Percentiles rank a stretch among this genome's conserved stretches.
Evolutionary conservation across 2,888 invertebrate genomes (phyloP).

Genomic region (Steinernema scapterisci): DNA sequence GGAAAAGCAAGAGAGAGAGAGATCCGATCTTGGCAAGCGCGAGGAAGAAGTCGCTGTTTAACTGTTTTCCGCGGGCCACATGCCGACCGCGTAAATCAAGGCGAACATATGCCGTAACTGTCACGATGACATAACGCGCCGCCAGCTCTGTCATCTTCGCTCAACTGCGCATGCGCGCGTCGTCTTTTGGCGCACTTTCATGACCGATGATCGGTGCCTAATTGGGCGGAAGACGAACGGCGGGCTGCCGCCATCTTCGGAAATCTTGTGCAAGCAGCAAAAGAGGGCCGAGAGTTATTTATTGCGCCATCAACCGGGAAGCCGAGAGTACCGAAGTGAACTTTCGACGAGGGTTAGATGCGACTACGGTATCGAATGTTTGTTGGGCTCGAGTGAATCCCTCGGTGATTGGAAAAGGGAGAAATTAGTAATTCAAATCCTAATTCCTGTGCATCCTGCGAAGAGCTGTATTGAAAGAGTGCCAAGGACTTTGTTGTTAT

Average conservation of each 20-base stretch:
- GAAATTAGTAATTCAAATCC: no score
- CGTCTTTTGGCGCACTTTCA: slow-evolving; percentile 27
- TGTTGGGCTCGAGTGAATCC: no score
- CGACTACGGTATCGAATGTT: no score
- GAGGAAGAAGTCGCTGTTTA: background rate
- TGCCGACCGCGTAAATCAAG: slow-evolving; percentile 21
- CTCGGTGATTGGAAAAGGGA: no score
- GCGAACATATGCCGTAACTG: slow-evolving; percentile 27
- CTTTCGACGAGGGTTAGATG: no score
- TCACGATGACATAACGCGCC: slow-evolving; percentile 30
- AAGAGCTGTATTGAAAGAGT: no score
- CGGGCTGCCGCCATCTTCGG: background rate
- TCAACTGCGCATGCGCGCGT: background rate
- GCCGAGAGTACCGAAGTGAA: no score
- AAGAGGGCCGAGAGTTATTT: slow-evolving; percentile 1
- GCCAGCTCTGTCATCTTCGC: slow-evolving; percentile 21
- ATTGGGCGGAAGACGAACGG: slow-evolving; percentile 27
- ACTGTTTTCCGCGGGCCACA: slow-evolving; percentile 5
- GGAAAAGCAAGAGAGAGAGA: background rate
- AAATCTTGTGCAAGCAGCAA: slow-evolving; percentile 18
- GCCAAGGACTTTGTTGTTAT: no score
- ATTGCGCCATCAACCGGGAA: background rate
- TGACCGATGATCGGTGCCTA: slow-evolving; percentile 26
- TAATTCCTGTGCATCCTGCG: no score
- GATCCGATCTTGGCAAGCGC: background rate